These are phyloP conservation scores for Gobius niger DNA, from an alignment of 2,113 vertebrate genomes.

Conservation along the genomic window DNA sequence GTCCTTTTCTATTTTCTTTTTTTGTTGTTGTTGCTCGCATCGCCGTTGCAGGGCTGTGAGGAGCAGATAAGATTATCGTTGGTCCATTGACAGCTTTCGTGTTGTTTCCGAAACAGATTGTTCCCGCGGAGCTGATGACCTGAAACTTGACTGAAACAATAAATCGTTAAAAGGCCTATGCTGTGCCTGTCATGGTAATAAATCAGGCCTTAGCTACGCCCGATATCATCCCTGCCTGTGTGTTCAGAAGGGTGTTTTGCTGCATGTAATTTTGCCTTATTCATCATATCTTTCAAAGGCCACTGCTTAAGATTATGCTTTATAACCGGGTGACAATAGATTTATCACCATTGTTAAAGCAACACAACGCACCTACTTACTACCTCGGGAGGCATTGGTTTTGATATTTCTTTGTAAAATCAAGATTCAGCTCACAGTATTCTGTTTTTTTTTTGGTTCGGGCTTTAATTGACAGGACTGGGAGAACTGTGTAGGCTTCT, in stretches of 20 bases:
- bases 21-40: slow-evolving; percentile 41
- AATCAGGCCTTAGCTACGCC: slow-evolving; percentile 63
- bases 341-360: not conserved
- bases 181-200: slow-evolving; percentile 68
- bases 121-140: slow-evolving; percentile 75
- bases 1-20: not conserved
- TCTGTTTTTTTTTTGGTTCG: too few relatives aligned
- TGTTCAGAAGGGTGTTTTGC: slow-evolving; percentile 55
- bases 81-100: slow-evolving; percentile 68
- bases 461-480: too few relatives aligned
- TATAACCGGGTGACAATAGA: not conserved
- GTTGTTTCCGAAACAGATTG: slow-evolving; percentile 71
- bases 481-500: too few relatives aligned
- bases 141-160: slow-evolving; percentile 74
- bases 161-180: slow-evolving; percentile 74
- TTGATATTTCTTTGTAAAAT: too few relatives aligned
- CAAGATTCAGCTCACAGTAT: too few relatives aligned
- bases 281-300: slow-evolving; percentile 56
- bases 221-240: slow-evolving; percentile 51
- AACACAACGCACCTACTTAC: not conserved
- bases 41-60: slow-evolving; percentile 52
- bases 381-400: too few relatives aligned
- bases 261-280: slow-evolving; percentile 57
- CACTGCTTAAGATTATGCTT: not conserved
- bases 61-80: slow-evolving; percentile 72